These are phyloP conservation scores for Amphibalanus amphitrite DNA, from an alignment of 1,140 invertebrate genomes.

Conservation along the genomic window DNA sequence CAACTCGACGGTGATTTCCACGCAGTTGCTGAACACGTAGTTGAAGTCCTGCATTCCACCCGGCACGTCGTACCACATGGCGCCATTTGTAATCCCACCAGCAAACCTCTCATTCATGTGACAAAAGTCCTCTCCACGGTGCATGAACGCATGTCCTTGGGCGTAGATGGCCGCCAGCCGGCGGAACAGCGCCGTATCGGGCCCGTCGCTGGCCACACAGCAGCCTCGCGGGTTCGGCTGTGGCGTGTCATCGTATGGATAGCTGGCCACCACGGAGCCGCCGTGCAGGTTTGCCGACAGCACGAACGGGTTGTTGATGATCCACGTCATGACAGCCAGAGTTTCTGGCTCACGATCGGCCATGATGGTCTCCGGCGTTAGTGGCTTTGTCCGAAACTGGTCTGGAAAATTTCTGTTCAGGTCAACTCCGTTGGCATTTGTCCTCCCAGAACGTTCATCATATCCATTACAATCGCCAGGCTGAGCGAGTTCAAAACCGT, in stretches of 20 bases:
- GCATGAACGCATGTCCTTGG: constrained; percentile 51
- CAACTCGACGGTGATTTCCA: constrained; percentile 91
- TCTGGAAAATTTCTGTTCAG: constrained; percentile 80
- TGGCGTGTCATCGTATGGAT: constrained; percentile 55
- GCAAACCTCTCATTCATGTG: constrained; percentile 44
- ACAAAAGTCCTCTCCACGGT: constrained; percentile 41
- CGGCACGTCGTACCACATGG: constrained; percentile 55
- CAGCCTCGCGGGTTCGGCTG: constrained; percentile 9
- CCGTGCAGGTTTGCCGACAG: too few species aligned
- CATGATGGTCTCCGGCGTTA: constrained; percentile 8
- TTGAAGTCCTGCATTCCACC: constrained; percentile 98
- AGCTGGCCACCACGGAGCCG: constrained; percentile 77
- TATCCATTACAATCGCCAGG: constrained; percentile 31
- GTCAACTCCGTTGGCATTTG: constrained; percentile 60
- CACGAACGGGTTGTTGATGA: constrained; percentile 49
- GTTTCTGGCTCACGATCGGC: constrained; percentile 68
- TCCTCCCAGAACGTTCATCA: constrained; percentile 42
- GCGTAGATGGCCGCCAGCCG: constrained; percentile 66
- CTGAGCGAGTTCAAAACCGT: constrained; percentile 63
- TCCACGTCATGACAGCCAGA: constrained; percentile 73
- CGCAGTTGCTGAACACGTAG: constrained; percentile 84
- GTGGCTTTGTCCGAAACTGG: constrained; percentile 13
- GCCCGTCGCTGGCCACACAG: constrained; percentile 41
- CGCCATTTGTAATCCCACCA: constrained; percentile 70
- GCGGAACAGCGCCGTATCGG: constrained; percentile 73